Evolutionary conservation across 2,113 vertebrate genomes (phyloP), one percentile per base, ranked within the genome.

Genomic region (Ptilorrhoa leucosticta): DNA sequence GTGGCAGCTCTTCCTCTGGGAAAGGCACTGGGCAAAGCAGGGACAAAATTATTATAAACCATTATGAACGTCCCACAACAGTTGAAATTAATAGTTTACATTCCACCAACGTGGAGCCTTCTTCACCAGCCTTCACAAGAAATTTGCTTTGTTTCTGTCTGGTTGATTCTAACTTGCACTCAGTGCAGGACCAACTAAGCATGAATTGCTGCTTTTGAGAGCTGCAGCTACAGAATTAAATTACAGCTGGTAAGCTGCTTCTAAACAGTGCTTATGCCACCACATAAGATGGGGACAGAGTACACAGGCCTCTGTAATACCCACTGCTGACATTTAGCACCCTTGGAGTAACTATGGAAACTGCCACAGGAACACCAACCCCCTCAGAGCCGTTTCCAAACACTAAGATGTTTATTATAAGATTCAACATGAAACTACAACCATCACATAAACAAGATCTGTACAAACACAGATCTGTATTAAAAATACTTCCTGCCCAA

Each of bases 1-100:
- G 14, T 18, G 9, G 35, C 20, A 66, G 24, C 51, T 31, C 42
- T 75, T 42, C 22, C 22, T n/a, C 61, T 35, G 5, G 13, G 37
- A 58, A 56, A 84, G 17, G 24, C 28, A 54, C 11, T 69, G 60
- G 6, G 15, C 30, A 84, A 45, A 66, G 63, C 18, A 35, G 10
- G 30, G 12, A 30, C 15, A 54, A 57, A 68, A 48, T 42, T 33
- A 39, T 37, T 58, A 30, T 39, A 60, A 73, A 60, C 47, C 26
- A 8, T 30, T 42, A 30, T 5, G 1, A 51, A n/a, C 37, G 17
- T 53, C 7, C 28, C 0, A 1, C 19, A 70, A 26, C 0, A 37
- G 42, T 0, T 58, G 27, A 23, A 37, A 58, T 23, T n/a, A 48
- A 37, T 15, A 54, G 33, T 39, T 66, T 57, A 27, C 8, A 12